Base-by-base conservation (phyloP, 2,888 invertebrate genomes). In the Tenthredo livida region DNA sequence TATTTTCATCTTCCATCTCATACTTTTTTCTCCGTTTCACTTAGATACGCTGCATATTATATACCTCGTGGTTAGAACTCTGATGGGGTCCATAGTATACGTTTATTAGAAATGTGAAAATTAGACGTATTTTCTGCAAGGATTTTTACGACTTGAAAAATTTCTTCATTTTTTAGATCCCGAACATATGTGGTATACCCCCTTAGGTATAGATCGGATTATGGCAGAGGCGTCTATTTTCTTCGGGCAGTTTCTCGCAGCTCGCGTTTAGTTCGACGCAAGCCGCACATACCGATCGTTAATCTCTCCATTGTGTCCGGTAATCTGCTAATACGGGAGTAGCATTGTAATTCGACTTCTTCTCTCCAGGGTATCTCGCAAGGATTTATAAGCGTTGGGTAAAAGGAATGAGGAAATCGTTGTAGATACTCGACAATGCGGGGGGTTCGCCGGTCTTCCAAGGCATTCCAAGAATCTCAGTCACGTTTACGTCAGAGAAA, bases 291-390 rank as follows among this genome's bases (percentile, higher is more conserved):
- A 84, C 75, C 70, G 86, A 84, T 86, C 87, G 84, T 86, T 86
- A 87, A 87, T 87, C 87, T 88, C 87, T 85, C 86, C 86, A 87
- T 89, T 88, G 87, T 88, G 85, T 84, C 75, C 83, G 82, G 77
- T 89, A 88, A 90, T 90, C 89, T 87, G 88, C 87, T 89, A 90
- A 90, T 90, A 88, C 88, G 85, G 85, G 86, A 86, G 47, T 21
- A 67, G 83, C 67, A 83, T 83, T 83, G 83, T 83, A 70, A n/a
- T 65, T 73, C n/a, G 77, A 33, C 37, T 61, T 40, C 50, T 40
- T 80, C 80, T 61, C 61, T 40, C 37, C 6, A 25, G 77, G 77
- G 77, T 29, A 77, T 77, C 77, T 80, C 40, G n/a, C n/a, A n/a
- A 21, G 58, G 61, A 80, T 61, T 61, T 40, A 80, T 80, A 61